Percentiles rank a stretch among this genome's conserved stretches.
These are phyloP conservation scores for Fringilla coelebs DNA, from an alignment of 2,797 vertebrate species.

Conservation along the genomic window DNA sequence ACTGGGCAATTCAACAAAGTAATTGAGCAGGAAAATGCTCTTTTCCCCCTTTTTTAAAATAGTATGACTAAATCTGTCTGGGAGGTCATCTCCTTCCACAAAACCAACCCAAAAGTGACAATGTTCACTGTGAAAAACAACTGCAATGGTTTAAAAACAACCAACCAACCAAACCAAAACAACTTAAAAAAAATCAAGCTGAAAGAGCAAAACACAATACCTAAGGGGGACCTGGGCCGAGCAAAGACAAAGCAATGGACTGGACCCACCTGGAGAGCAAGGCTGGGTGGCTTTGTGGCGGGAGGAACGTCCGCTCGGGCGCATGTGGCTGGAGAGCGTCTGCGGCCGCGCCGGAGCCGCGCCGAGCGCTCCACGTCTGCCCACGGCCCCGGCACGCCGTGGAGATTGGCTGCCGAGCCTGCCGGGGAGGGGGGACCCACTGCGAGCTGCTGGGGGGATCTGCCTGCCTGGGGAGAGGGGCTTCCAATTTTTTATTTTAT, in stretches of 20 bases:
- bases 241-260: slow-evolving; percentile 66
- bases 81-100: not conserved
- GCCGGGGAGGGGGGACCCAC: not conserved
- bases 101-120: slow-evolving; percentile 12
- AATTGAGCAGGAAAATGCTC: not conserved
- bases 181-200: not conserved
- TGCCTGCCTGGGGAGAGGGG: slow-evolving; percentile 11
- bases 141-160: not conserved
- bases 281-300: slow-evolving; percentile 28
- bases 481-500: not conserved
- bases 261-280: slow-evolving; percentile 77
- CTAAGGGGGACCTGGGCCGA: slow-evolving; percentile 34
- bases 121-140: not conserved
- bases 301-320: slow-evolving; percentile 54
- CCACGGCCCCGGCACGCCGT: slow-evolving; percentile 62
- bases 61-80: not conserved
- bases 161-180: not conserved
- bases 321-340: slow-evolving; percentile 64
- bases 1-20: not conserved
- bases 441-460: slow-evolving; percentile 9
- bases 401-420: slow-evolving; percentile 67
- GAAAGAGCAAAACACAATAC: not conserved
- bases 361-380: slow-evolving; percentile 63
- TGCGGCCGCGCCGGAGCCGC: slow-evolving; percentile 54
- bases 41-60: too few relatives aligned